Percentiles rank a stretch among this genome's conserved stretches.
phyloP scores from a whole-genome alignment of 2,888 invertebrate species.

The Amiota communis region DNA sequence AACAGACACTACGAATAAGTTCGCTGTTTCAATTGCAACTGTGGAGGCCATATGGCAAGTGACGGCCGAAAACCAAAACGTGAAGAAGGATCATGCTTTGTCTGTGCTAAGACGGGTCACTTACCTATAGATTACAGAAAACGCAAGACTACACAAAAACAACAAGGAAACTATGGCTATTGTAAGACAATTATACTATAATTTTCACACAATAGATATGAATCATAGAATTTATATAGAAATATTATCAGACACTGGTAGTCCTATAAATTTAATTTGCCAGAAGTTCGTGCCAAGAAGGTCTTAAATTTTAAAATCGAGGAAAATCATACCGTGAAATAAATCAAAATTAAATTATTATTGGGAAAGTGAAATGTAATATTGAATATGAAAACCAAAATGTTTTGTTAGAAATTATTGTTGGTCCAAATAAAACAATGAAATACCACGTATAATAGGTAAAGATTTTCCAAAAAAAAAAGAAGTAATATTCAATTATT shows the following conservation, averaged over 20 bases:
- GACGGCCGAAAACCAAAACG: constrained; percentile 13
- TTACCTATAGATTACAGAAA: no score
- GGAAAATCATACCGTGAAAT: neutral
- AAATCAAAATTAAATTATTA: constrained; percentile 6
- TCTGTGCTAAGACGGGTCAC: neutral
- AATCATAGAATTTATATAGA: neutral
- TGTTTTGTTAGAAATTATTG: neutral
- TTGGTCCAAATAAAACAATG: constrained; percentile 8
- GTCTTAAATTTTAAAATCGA: neutral
- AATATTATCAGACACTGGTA: neutral
- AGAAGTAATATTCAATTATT: no score
- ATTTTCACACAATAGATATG: neutral
- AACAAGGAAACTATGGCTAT: no score
- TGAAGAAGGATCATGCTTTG: constrained; percentile 1
- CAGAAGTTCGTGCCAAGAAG: neutral
- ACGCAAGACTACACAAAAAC: no score
- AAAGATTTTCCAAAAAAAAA: no score
- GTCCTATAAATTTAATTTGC: neutral
- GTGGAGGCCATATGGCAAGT: neutral
- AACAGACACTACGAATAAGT: constrained; percentile 2
- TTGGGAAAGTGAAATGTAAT: constrained; percentile 9
- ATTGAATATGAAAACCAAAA: neutral
- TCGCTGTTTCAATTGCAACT: constrained; percentile 16
- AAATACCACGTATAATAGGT: no score
- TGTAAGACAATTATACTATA: no score